Base-by-base conservation (phyloP, 2,888 invertebrate genomes). In the Microplitis manilae region DNA sequence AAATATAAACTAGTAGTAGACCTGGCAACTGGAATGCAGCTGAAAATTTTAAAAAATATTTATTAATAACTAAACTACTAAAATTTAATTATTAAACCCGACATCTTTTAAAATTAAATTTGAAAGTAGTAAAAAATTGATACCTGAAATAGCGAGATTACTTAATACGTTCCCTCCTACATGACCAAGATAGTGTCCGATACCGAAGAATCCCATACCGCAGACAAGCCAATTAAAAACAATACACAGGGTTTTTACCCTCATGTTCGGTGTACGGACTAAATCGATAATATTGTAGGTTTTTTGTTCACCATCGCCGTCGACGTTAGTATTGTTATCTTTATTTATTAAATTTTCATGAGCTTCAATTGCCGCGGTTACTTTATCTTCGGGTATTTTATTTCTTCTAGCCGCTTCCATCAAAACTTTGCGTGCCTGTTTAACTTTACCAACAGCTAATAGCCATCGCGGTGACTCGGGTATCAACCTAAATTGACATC, bases 131-230 rank as follows among this genome's bases (percentile, higher is more conserved):
- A 4, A 13, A 5, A 50, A 50, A 50, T 13, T 50, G 2, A 9
- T 50, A 50, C 50, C 50, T 50, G 50, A 50, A 50, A 50, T 50
- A 9, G 93, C 89, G 87, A 91, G 88, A 86, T 93, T 90, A 84
- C 91, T 79, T 84, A 92, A 92, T 69, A 91, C 90, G 77, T 91
- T 88, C 30, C 92, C 92, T 20, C 90, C 91, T 71, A 92, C 84
- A 77, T 91, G 87, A 6, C 91, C 90, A 73, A 91, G 90, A 81
- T 92, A 92, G 83, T 92, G 91, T 4, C 91, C 90, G 68, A 93
- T 84, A 20, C 93, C 93, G 80, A 92, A 93, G 84, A 93, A 93
- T 79, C 92, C 91, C 83, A 91, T 89, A n/a, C 92, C 92, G 64
- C 92, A 91, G 0, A 92, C 91, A 30, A 92, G 90, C 92, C 92